Percentiles rank a stretch among this genome's conserved stretches.
Conservation (phyloP, 2,888 invertebrate genomes). For the Empis stercorea region DNA sequence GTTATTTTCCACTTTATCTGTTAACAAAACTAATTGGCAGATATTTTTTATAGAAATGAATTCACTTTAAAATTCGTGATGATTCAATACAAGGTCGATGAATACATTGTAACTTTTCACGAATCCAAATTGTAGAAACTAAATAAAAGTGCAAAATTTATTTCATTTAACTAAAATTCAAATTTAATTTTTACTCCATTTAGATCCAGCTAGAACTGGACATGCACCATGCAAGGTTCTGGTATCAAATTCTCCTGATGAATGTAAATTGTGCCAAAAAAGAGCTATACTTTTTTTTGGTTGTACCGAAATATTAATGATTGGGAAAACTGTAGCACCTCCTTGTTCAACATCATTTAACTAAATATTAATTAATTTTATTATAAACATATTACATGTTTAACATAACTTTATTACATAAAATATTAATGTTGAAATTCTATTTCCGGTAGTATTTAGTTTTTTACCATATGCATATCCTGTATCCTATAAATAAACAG, state of each 20-base stretch:
- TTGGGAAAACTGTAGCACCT: constrained; percentile 94
- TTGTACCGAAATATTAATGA: constrained; percentile 67
- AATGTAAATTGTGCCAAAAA: constrained; percentile 30
- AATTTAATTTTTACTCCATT: constrained; percentile 22
- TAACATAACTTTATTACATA: background rate
- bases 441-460: background rate
- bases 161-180: too few species aligned
- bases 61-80: too few species aligned
- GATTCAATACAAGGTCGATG: too few species aligned
- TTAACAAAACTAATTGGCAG: too few species aligned
- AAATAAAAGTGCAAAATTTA: too few species aligned
- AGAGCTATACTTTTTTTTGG: constrained; percentile 56
- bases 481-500: background rate
- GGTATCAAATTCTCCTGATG: constrained; percentile 23
- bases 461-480: background rate
- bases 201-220: constrained; percentile 28
- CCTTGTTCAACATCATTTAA: constrained; percentile 93
- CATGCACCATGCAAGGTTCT: constrained; percentile 29
- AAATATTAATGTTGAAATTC: background rate
- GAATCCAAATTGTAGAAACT: too few species aligned
- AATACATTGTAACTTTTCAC: too few species aligned
- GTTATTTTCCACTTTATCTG: too few species aligned
- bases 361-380: constrained; percentile 39
- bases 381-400: background rate
- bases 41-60: too few species aligned